Evolutionary conservation across 2,113 vertebrate genomes (phyloP).

Genomic region (Stercorarius parasiticus): DNA sequence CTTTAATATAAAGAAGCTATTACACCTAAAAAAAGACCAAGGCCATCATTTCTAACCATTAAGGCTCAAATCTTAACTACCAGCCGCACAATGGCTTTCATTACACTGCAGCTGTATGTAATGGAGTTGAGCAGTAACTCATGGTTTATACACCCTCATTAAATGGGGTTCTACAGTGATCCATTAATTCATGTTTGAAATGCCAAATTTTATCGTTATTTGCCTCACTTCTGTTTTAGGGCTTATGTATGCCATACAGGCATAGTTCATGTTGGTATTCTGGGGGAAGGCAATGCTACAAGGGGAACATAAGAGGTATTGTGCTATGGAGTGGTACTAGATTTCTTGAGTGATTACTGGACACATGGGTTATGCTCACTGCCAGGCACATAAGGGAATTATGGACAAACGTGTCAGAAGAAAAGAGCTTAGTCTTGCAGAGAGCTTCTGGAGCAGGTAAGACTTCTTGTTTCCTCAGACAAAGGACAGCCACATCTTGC

Average conservation of each 20-base stretch:
- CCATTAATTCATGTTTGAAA: constrained; percentile 64
- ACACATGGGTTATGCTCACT: not conserved
- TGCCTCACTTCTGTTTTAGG: constrained; percentile 55
- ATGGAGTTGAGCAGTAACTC: constrained; percentile 65
- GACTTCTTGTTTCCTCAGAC: not conserved
- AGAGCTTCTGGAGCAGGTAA: not conserved
- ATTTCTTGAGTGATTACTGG: not conserved
- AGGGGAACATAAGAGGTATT: not conserved
- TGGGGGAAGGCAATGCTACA: not conserved
- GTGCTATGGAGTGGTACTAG: not conserved
- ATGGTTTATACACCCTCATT: constrained; percentile 59
- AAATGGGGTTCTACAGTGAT: constrained; percentile 48
- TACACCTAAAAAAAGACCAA: constrained; percentile 10
- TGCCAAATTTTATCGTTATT: constrained; percentile 65
- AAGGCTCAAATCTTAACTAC: constrained; percentile 51
- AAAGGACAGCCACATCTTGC: not conserved
- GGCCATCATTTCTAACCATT: constrained; percentile 46
- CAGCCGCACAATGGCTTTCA: constrained; percentile 47
- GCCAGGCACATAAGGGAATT: not conserved
- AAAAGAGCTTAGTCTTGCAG: not conserved
- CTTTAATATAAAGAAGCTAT: constrained; percentile 52
- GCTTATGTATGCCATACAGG: not conserved
- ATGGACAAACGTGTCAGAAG: not conserved
- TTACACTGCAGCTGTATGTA: constrained; percentile 24
- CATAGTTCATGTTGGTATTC: not conserved